These are phyloP conservation scores for Diadromus collaris DNA, from an alignment of 2,888 invertebrate genomes.

Conservation along the genomic window DNA sequence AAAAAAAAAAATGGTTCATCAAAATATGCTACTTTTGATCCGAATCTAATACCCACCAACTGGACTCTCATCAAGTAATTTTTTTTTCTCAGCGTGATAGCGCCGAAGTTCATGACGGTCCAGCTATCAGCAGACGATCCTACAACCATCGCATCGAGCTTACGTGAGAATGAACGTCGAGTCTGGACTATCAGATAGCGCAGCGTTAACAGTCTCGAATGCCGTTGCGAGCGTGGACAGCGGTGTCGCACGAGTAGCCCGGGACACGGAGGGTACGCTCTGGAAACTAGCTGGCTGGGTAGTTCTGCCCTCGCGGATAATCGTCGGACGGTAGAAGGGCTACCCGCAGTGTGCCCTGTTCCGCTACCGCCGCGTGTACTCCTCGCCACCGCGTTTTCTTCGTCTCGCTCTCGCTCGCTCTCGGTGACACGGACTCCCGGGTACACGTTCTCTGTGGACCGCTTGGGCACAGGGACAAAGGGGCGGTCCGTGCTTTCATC, in stretches of 20 bases:
- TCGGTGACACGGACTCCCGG: background rate
- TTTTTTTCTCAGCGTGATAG: too few relatives aligned
- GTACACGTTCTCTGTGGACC: slow-evolving; percentile 16
- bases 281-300: slow-evolving; percentile 27
- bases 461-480: slow-evolving; percentile 62
- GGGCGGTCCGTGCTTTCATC: slow-evolving; percentile 75
- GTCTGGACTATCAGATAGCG: background rate
- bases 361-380: slow-evolving; percentile 59
- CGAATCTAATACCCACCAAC: too few relatives aligned
- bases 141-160: background rate
- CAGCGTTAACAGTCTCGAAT: background rate
- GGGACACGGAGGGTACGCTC: slow-evolving; percentile 13
- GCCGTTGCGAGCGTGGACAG: background rate
- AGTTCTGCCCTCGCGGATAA: slow-evolving; percentile 45
- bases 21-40: too few relatives aligned
- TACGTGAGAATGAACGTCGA: background rate
- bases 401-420: slow-evolving; percentile 56
- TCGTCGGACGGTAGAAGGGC: slow-evolving; percentile 65
- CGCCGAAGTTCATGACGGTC: too few relatives aligned
- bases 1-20: too few relatives aligned
- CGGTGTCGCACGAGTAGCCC: slow-evolving; percentile 2
- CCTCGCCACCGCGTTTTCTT: slow-evolving; percentile 45
- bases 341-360: slow-evolving; percentile 76
- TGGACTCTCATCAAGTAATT: too few relatives aligned
- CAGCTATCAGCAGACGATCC: too few relatives aligned